phyloP scores from a whole-genome alignment of 2,113 vertebrate genomes.

The Archocentrus centrarchus region DNA sequence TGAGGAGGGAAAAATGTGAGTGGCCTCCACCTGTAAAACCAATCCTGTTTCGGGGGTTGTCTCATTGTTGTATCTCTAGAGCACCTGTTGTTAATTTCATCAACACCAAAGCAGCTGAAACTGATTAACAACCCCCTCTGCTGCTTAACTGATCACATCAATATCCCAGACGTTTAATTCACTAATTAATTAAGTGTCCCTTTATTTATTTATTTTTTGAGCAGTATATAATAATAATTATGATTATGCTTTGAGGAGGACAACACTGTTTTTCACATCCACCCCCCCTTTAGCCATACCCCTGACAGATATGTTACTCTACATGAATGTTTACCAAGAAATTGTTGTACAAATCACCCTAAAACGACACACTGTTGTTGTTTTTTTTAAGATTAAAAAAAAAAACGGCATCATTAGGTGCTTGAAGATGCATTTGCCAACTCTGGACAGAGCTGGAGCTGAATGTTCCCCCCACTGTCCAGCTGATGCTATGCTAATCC shows the following conservation, averaged over 20 bases:
- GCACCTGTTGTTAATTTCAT: no score
- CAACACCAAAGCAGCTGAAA: no score
- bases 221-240: not conserved
- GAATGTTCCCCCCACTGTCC: not conserved
- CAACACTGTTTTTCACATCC: not conserved
- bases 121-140: no score
- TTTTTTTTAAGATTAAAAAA: not conserved
- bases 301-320: not conserved
- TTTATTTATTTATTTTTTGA: no score
- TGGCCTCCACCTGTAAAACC: no score
- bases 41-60: no score
- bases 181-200: no score
- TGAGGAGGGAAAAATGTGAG: no score
- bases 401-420: not conserved
- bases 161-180: no score
- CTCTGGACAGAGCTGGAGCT: not conserved
- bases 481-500: constrained; percentile 6
- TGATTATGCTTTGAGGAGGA: not conserved
- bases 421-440: not conserved
- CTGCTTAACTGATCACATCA: no score
- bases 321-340: not conserved
- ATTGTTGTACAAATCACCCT: not conserved
- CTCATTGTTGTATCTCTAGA: no score
- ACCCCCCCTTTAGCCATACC: not conserved
- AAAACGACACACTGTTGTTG: not conserved